Evolutionary conservation across 1,140 invertebrate species (phyloP).

Genomic region (Stegodyphus dumicola): DNA sequence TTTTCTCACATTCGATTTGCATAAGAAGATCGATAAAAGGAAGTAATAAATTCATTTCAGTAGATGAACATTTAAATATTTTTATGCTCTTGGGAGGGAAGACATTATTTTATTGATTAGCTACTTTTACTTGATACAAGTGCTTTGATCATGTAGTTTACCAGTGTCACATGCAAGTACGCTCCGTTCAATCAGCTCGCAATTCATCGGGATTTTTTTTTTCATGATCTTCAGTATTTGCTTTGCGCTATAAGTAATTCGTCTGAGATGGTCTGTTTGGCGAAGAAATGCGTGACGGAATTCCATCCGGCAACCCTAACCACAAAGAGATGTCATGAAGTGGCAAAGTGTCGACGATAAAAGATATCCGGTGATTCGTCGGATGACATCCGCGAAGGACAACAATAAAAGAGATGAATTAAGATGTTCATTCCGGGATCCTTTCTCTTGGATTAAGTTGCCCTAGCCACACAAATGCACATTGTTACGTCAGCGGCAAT

Average conservation of each 20-base stretch:
- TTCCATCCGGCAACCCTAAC: neutral
- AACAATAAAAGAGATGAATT: conserved; percentile 54
- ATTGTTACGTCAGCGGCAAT: conserved; percentile 27
- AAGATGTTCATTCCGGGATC: conserved; percentile 25
- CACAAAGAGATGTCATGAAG: conserved; percentile 18
- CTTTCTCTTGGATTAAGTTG: conserved; percentile 39
- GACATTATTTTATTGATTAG: no score
- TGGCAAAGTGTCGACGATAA: conserved; percentile 20
- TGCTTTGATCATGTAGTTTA: no score
- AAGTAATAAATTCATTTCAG: no score
- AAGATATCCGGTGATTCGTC: conserved; percentile 39
- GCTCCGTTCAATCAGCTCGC: no score
- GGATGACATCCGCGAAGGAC: conserved; percentile 31
- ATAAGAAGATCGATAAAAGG: no score
- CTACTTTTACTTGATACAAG: no score
- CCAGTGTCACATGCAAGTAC: no score
- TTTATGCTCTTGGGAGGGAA: no score
- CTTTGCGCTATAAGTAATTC: neutral
- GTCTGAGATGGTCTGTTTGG: neutral
- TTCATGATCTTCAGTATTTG: no score
- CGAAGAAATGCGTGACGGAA: neutral
- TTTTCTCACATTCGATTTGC: no score
- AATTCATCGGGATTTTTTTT: no score
- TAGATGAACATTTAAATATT: no score
- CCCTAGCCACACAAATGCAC: conserved; percentile 20